Base-by-base conservation (phyloP, 2,113 vertebrate genomes). In the Gambusia holbrooki region DNA sequence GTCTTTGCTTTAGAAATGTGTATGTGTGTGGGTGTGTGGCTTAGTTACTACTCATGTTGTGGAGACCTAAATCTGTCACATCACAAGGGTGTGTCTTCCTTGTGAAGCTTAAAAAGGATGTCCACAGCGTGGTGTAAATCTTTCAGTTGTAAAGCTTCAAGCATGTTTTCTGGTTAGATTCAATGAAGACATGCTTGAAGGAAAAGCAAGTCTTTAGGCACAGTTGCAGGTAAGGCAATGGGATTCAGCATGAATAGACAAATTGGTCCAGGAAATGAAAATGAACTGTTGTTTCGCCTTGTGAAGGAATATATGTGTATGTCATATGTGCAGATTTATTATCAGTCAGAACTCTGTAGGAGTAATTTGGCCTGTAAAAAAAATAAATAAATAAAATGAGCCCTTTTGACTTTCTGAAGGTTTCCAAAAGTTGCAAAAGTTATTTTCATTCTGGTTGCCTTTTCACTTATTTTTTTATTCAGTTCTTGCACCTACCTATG, bases 31-130 rank as follows among this genome's bases (percentile, higher is more conserved):
- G 61, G 72, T 42, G 58, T 54, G 30, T 62, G 64, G 35, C 29
- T 9, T 8, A n/a, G 32, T 68, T 5, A 40, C 28, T 25, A 25
- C 73, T 74, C 71, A 12, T 30, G 51, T 58, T 66, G 13, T 62
- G 51, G 28, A 37, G 22, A 69, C 17, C 13, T 69, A 58, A 63
- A 64, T 74, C 33, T 69, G 22, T 58, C 42, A 58, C 77, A 64
- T 73, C 51, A 62, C 68, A 60, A 33, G 45, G 54, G 14, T 27
- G 54, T 40, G 69, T 58, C 69, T 7, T 62, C 22, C n/a, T 62
- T 29, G 40, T 19, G 3, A 9, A 33, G 48, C 27, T 35, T 37
- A 27, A 35, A 70, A 71, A 37, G 32, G 25, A 71, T 35, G 30
- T 60, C 30, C 25, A 15, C 5, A n/a, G 10, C 3, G n/a, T 35